Base-by-base conservation (phyloP, 2,888 invertebrate species). In the Sminthurinus aureus region DNA sequence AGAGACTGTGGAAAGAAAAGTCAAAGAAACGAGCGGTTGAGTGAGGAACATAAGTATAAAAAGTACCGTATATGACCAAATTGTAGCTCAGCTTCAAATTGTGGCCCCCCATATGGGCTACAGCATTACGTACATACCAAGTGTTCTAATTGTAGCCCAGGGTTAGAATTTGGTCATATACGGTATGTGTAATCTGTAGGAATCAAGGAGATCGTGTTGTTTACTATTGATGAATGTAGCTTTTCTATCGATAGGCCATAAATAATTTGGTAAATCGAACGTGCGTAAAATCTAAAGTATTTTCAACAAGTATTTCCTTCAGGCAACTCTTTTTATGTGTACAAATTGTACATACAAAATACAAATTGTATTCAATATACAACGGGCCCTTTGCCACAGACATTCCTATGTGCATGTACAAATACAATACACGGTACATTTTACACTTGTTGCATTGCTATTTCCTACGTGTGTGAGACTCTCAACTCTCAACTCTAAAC, bases 201-300 rank as follows among this genome's bases (percentile, higher is more conserved):
- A 66, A 81, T 74, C 74, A 81, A 81, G 77, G 76, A 81, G 84
- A 76, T 84, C 84, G 84, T 84, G 84, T 81, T 84, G 84, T 84
- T 84, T 84, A 81, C 84, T 81, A 22, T 84, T 84, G 84, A 84
- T 84, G 84, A 84, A 84, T 84, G 84, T 81, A 69, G 38, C 77
- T 80, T 81, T 81, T 81, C 84, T 81, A 81, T 83, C 84, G 80
- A 83, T 83, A 80, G 83, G 79, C 80, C 82, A 83, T 81, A 84
- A 83, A 83, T 84, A 82, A 84, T 84, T 83, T 83, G 83, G 80
- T 84, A 84, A 83, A 80, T 83, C 83, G 80, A 76, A 84, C 84
- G 81, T 82, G 79, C 78, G 76, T 82, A 76, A 82, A 84, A 79
- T 84, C 51, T 82, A 79, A 84, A 82, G 80, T 75, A 76, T 82